phyloP scores from a whole-genome alignment of 2,797 vertebrate genomes.

The Pangasius krempfi region DNA sequence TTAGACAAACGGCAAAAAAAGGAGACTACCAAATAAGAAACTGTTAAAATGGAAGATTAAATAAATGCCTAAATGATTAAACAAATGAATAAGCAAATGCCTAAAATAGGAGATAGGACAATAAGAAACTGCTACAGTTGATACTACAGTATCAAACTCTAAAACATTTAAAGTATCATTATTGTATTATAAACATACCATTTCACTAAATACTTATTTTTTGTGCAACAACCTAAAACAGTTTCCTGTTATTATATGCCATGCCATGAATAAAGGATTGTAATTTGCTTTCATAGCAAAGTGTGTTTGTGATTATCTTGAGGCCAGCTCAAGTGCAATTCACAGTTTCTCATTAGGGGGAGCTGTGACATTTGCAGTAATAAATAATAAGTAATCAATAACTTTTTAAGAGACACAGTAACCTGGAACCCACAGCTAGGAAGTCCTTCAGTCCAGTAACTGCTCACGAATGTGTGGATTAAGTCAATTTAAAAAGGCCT shows the following conservation, averaged over 20 bases:
- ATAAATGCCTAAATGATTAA: too few species aligned
- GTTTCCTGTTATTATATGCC: neutral
- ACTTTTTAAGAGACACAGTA: neutral
- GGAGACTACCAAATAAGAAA: neutral
- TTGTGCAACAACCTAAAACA: neutral
- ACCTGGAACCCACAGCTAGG: neutral
- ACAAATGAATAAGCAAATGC: neutral
- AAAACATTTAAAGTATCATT: neutral
- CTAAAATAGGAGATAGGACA: neutral
- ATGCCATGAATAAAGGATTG: neutral
- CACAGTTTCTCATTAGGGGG: neutral
- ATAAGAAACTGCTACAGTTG: neutral
- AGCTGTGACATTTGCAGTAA: constrained; percentile 18
- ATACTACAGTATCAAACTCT: neutral
- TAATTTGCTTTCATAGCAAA: neutral
- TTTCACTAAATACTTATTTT: neutral
- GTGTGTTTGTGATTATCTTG: neutral
- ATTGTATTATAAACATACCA: neutral
- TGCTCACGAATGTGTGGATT: neutral
- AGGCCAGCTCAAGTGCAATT: neutral
- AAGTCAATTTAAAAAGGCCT: constrained; percentile 17
- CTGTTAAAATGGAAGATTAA: neutral
- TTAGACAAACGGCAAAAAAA: neutral
- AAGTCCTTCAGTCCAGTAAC: constrained; percentile 9
- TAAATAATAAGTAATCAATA: neutral